Percentiles rank a stretch among this genome's conserved stretches.
These are phyloP conservation scores for Danionella dracula DNA, from an alignment of 2,797 vertebrate genomes.

Conservation along the genomic window DNA sequence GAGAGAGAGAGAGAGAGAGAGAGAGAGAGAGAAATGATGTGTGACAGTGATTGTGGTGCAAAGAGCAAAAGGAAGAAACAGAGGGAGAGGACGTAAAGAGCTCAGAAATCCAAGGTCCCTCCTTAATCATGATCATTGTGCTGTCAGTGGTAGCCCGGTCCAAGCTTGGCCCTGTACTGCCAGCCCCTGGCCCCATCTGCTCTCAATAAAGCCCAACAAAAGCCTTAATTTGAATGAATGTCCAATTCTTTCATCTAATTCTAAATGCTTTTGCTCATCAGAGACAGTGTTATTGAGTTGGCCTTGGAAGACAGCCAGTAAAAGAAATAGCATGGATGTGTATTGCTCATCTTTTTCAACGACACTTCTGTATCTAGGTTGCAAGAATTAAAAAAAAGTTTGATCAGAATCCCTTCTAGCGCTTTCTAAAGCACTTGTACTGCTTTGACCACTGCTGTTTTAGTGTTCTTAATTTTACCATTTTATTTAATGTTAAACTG, in stretches of 20 bases:
- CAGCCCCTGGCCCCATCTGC: constrained; percentile 62
- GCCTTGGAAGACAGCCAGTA: constrained; percentile 8
- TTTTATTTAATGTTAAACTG: too few relatives aligned
- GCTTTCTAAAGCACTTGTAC: too few relatives aligned
- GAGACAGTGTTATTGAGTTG: constrained; percentile 14
- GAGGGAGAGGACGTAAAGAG: constrained; percentile 27
- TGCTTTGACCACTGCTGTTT: too few relatives aligned
- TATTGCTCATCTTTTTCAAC: not conserved
- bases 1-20: not conserved
- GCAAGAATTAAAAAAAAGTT: too few relatives aligned
- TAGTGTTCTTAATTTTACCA: too few relatives aligned
- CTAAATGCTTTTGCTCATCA: constrained; percentile 50
- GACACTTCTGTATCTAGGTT: too few relatives aligned
- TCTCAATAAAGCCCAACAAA: constrained; percentile 58
- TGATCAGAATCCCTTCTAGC: too few relatives aligned
- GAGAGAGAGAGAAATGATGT: not conserved
- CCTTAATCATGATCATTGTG: constrained; percentile 68
- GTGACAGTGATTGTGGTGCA: not conserved
- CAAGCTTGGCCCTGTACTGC: constrained; percentile 6
- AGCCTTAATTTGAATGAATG: constrained; percentile 70
- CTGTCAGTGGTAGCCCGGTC: constrained; percentile 53
- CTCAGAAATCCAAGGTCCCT: constrained; percentile 46
- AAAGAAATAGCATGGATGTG: not conserved
- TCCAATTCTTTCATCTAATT: constrained; percentile 47
- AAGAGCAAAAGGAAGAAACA: not conserved